phyloP scores from a whole-genome alignment of 2,113 vertebrate genomes.

The Athene noctua region DNA sequence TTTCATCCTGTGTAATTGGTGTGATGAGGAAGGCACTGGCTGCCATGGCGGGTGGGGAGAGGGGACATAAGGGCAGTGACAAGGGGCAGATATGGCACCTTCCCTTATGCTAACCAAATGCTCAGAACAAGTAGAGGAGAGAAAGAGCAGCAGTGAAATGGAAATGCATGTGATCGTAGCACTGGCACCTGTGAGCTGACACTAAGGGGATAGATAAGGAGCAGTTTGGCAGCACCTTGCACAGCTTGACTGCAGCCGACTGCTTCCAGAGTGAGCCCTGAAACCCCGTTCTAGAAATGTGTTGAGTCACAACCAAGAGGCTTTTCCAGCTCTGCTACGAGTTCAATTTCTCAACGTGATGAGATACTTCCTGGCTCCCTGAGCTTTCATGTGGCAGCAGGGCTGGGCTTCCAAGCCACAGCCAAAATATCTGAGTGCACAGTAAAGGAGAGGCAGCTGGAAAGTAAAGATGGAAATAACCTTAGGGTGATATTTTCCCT shows the following conservation, averaged over 20 bases:
- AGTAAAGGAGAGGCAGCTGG: background rate
- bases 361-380: background rate
- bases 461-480: slow-evolving; percentile 18
- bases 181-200: fast-evolving
- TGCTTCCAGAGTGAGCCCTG: background rate
- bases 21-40: background rate
- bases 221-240: background rate
- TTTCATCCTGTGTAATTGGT: background rate
- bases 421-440: background rate
- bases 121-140: background rate
- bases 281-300: background rate
- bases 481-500: background rate
- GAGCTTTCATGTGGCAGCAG: background rate
- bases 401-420: background rate
- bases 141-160: background rate
- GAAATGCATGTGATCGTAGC: fast-evolving
- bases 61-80: background rate
- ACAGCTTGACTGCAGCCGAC: background rate
- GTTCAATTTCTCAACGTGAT: background rate
- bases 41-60: background rate
- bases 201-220: background rate
- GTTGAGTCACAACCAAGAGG: background rate
- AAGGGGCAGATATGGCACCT: background rate
- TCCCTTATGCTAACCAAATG: background rate
- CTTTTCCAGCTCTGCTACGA: background rate